Percentiles rank a stretch among this genome's conserved stretches.
These are phyloP conservation scores for Dinomys branickii DNA, from an alignment of 2,113 vertebrate species.

Conservation along the genomic window DNA sequence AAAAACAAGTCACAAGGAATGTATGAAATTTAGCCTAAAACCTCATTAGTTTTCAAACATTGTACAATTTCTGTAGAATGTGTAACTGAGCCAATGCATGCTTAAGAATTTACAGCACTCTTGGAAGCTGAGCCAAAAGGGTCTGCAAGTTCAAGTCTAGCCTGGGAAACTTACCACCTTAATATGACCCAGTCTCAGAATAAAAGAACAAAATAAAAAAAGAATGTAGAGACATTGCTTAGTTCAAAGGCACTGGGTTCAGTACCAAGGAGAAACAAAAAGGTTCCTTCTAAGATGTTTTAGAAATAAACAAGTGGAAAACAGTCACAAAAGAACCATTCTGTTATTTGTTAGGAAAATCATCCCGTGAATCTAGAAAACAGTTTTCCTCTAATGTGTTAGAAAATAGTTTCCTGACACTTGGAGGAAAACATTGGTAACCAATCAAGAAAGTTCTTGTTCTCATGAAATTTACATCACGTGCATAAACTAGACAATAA, in stretches of 20 bases:
- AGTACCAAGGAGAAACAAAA: neutral
- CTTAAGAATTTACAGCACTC: neutral
- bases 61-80: neutral
- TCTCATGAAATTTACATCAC: neutral
- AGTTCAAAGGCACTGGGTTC: neutral
- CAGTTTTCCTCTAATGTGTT: neutral
- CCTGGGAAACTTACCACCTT: neutral
- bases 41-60: neutral
- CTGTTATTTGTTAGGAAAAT: constrained; percentile 13
- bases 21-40: neutral
- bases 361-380: neutral
- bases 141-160: neutral
- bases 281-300: neutral
- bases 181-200: neutral
- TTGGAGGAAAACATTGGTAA: neutral
- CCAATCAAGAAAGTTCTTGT: neutral
- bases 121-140: neutral
- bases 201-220: neutral
- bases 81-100: neutral
- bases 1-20: neutral
- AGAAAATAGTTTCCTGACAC: neutral
- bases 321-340: neutral
- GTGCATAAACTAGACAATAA: constrained; percentile 34
- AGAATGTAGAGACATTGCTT: neutral
- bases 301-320: constrained; percentile 15